Conservation (phyloP, 1,140 invertebrate genomes). For the Drosophila orosa region DNA sequence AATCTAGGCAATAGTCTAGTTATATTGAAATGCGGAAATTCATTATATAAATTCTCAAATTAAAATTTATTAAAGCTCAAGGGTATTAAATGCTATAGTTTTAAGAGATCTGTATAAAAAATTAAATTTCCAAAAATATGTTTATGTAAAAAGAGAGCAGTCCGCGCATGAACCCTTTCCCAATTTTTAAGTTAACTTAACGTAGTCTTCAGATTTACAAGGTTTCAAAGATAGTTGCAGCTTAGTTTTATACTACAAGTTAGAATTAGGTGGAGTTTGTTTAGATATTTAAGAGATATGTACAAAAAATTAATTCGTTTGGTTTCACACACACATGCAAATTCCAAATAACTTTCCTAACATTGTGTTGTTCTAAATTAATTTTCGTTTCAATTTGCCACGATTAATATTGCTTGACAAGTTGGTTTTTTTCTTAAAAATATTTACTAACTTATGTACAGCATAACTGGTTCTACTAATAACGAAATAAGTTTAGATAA, state of each 20-base stretch:
- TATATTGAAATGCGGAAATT: too few relatives aligned
- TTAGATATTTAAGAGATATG: conserved; percentile 7
- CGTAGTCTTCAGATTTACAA: neutral
- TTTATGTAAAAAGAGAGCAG: neutral
- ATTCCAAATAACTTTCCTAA: conserved; percentile 28
- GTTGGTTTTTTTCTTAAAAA: conserved; percentile 14
- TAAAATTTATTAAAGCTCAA: neutral
- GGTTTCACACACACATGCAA: conserved; percentile 24
- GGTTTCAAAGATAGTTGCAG: neutral
- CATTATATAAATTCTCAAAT: neutral
- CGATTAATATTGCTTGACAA: conserved; percentile 21
- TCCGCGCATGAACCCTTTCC: conserved; percentile 9
- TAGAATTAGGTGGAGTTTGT: conserved; percentile 8
- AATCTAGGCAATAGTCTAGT: too few relatives aligned
- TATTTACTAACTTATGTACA: conserved; percentile 16
- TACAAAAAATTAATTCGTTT: conserved; percentile 7
- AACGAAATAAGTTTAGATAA: conserved; percentile 8
- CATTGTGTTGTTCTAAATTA: conserved; percentile 56
- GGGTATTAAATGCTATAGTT: conserved; percentile 2
- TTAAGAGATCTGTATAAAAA: conserved; percentile 16
- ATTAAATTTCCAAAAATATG: neutral
- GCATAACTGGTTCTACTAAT: conserved; percentile 27
- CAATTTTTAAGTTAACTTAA: conserved; percentile 2
- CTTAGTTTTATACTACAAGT: neutral
- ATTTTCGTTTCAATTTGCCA: conserved; percentile 44